A percentile compares a stretch with the other conserved stretches of the same genome.
These are phyloP conservation scores for Danio kyathit DNA, from an alignment of 2,797 vertebrate species.

Conservation along the genomic window DNA sequence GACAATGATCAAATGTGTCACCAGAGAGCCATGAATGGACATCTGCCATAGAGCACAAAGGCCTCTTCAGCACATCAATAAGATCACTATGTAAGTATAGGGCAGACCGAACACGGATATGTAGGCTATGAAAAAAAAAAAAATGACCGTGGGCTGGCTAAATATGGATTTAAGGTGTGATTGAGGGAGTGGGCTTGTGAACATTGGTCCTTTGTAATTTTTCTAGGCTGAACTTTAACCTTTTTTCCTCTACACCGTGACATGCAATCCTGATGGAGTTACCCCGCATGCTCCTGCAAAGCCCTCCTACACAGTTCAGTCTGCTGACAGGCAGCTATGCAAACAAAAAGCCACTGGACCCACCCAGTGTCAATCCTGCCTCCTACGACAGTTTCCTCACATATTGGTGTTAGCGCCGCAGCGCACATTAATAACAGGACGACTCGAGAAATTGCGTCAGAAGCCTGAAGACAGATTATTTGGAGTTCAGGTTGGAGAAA, in stretches of 20 bases:
- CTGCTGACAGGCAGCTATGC: conserved; percentile 62
- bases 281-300: conserved; percentile 50
- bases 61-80: conserved; percentile 50
- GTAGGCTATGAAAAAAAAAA: conserved; percentile 29
- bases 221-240: conserved; percentile 50
- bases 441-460: background rate
- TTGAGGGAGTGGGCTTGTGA: conserved; percentile 46
- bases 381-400: conserved; percentile 52
- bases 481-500: background rate
- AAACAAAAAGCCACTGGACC: conserved; percentile 63
- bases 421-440: conserved; percentile 2
- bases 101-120: background rate
- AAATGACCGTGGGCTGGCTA: conserved; percentile 9
- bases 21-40: conserved; percentile 48
- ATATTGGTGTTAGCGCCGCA: conserved; percentile 35
- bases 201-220: conserved; percentile 48
- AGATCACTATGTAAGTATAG: conserved; percentile 17
- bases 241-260: conserved; percentile 59
- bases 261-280: conserved; percentile 56
- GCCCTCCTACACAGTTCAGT: conserved; percentile 56
- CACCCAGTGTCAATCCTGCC: conserved; percentile 58
- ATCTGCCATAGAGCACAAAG: conserved; percentile 59
- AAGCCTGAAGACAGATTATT: conserved; percentile 11
- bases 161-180: conserved; percentile 55
- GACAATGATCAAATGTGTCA: conserved; percentile 49